phyloP scores from a whole-genome alignment of 2,797 vertebrate species.

The Mus spretus region DNA sequence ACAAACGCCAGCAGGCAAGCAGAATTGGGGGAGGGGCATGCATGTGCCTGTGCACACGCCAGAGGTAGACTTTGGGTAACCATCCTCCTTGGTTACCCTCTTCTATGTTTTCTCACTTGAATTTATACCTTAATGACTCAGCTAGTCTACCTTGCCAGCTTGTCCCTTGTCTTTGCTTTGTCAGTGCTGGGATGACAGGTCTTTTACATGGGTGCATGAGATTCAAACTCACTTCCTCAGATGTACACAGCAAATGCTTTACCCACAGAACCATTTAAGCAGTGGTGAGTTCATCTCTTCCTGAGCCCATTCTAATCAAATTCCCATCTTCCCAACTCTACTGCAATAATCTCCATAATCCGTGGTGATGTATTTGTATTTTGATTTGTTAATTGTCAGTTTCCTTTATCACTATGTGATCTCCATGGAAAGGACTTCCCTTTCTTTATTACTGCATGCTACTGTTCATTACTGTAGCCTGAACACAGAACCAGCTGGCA shows the following conservation, averaged over 20 bases:
- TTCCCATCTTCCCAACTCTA: background rate
- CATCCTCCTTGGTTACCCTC: background rate
- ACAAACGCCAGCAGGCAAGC: background rate
- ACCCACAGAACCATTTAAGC: background rate
- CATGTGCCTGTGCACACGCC: background rate
- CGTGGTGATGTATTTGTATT: background rate
- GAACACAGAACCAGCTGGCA: background rate
- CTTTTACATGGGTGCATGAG: background rate
- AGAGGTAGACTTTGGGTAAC: background rate
- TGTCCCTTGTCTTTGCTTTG: background rate
- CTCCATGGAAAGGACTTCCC: background rate
- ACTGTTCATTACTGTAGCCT: background rate
- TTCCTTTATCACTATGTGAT: slow-evolving; percentile 20
- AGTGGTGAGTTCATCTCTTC: background rate
- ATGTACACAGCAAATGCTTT: background rate
- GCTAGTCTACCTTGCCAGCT: background rate
- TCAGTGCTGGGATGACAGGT: background rate
- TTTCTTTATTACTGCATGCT: slow-evolving; percentile 42
- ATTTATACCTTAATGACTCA: background rate
- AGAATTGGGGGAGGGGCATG: background rate
- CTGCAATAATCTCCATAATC: background rate
- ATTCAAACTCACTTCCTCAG: background rate
- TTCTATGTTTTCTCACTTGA: background rate
- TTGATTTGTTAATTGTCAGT: slow-evolving; percentile 4
- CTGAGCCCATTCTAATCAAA: slow-evolving; percentile 13